phyloP scores from a whole-genome alignment of 2,888 invertebrate genomes.

The Uropetala carovei region DNA sequence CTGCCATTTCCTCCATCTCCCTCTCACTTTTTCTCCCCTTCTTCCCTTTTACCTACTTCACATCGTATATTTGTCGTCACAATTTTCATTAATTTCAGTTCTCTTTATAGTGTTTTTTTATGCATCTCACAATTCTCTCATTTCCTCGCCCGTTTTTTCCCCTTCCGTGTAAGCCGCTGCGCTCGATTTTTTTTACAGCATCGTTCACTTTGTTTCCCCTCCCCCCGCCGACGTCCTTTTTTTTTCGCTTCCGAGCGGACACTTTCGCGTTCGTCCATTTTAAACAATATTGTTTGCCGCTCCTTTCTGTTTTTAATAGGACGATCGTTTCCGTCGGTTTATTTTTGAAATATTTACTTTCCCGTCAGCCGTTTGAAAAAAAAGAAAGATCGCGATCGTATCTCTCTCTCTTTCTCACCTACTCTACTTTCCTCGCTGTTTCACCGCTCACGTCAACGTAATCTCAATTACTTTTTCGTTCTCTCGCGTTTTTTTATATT shows the following conservation, averaged over 20 bases:
- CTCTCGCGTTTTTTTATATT: too few species aligned
- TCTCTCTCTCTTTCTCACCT: too few species aligned
- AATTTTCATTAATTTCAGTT: background rate
- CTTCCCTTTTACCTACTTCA: background rate
- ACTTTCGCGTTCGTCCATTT: background rate
- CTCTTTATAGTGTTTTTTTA: background rate
- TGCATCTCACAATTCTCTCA: slow-evolving; percentile 19
- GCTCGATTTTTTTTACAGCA: background rate
- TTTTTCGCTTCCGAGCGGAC: background rate
- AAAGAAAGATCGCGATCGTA: too few species aligned
- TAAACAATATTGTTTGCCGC: too few species aligned
- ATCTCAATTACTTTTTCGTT: too few species aligned
- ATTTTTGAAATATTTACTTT: too few species aligned
- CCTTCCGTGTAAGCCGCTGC: background rate
- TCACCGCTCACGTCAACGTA: too few species aligned
- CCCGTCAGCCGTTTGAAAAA: too few species aligned
- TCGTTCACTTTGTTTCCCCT: slow-evolving; percentile 12
- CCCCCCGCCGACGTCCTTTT: background rate
- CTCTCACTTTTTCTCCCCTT: background rate
- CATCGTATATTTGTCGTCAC: slow-evolving; percentile 20
- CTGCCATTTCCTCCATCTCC: background rate
- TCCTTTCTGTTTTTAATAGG: too few species aligned
- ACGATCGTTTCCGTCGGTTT: too few species aligned
- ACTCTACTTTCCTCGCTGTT: too few species aligned
- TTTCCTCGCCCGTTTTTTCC: slow-evolving; percentile 37